phyloP scores from a whole-genome alignment of 2,113 vertebrate species.

The Ammospiza nelsoni region DNA sequence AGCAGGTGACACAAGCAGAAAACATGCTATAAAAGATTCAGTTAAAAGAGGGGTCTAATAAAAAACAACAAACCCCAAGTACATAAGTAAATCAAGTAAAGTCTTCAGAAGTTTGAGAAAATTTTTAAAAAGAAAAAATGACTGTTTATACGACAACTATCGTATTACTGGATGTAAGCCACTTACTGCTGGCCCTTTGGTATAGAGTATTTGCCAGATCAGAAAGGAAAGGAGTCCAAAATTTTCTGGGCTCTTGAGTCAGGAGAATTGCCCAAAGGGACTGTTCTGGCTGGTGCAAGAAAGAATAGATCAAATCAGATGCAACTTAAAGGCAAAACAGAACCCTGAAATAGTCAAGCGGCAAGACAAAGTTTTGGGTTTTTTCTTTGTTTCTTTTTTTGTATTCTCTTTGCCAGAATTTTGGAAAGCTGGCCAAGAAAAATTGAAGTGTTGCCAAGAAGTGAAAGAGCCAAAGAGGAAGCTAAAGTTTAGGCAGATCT shows the following conservation, averaged over 20 bases:
- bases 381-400: background rate
- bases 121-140: background rate
- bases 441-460: constrained; percentile 9
- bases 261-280: background rate
- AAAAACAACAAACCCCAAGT: background rate
- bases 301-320: background rate
- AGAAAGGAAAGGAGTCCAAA: background rate
- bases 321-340: background rate
- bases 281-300: background rate
- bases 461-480: background rate
- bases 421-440: background rate
- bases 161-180: background rate
- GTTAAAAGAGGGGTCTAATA: background rate
- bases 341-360: background rate
- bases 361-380: background rate
- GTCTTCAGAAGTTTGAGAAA: background rate
- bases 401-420: background rate
- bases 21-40: background rate
- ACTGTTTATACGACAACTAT: background rate
- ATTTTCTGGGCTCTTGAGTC: background rate
- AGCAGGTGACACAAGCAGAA: background rate
- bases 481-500: constrained; percentile 9
- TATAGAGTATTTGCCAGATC: background rate
- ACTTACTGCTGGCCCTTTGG: background rate
- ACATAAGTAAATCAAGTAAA: background rate